These are phyloP conservation scores for Delphinapterus leucas DNA, from an alignment of 2,113 vertebrate species.

Conservation along the genomic window DNA sequence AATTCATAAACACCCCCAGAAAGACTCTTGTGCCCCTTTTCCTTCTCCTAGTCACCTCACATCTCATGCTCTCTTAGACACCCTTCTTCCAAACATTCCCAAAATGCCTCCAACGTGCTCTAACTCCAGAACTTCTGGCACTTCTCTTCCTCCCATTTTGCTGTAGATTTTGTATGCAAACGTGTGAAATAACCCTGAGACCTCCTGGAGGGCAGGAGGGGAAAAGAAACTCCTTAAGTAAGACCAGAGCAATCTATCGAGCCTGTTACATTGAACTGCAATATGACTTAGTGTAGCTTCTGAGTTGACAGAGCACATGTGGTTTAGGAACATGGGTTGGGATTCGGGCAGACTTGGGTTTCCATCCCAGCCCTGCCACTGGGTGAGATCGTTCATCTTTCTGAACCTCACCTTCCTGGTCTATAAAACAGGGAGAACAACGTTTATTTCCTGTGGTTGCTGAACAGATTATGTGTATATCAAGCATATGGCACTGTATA, in stretches of 20 bases:
- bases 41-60: not conserved
- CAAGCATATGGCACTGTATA: not conserved
- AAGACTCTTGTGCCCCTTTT: not conserved
- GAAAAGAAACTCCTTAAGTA: not conserved
- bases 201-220: not conserved
- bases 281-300: rapidly evolving
- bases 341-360: not conserved
- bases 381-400: not conserved
- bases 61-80: not conserved
- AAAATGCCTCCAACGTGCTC: not conserved
- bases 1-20: too few species aligned
- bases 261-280: not conserved
- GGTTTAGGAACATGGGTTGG: not conserved
- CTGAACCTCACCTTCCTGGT: not conserved
- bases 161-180: not conserved
- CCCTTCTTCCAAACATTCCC: not conserved
- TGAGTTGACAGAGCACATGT: not conserved
- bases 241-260: not conserved
- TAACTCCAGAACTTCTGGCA: not conserved
- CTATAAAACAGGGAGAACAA: not conserved
- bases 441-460: not conserved
- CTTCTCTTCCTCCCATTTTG: not conserved
- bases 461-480: not conserved
- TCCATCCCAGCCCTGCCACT: not conserved
- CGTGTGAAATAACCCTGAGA: not conserved